phyloP scores from a whole-genome alignment of 1,140 invertebrate species.

The Nixonia krombeini region DNA sequence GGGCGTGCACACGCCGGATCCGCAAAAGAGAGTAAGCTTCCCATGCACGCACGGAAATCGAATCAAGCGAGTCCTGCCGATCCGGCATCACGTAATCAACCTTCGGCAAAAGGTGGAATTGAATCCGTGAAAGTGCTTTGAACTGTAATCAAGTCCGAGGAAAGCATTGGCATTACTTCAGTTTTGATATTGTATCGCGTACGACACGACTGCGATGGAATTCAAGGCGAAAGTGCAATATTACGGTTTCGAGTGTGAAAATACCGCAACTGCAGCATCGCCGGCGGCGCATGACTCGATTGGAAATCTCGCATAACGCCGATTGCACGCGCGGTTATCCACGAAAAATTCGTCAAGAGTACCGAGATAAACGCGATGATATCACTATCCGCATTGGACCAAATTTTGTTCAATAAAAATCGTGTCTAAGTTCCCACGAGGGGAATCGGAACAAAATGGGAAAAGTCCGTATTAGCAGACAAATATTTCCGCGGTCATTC shows the following conservation, averaged over 20 bases:
- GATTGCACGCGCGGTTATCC: no score
- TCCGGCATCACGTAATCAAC: slow-evolving; percentile 23
- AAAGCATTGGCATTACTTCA: not conserved
- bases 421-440: no score
- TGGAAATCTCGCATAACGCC: no score
- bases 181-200: not conserved
- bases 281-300: no score
- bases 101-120: slow-evolving; percentile 2
- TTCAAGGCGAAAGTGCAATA: slow-evolving; percentile 1
- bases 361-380: no score
- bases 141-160: not conserved
- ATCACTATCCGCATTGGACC: no score
- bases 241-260: not conserved
- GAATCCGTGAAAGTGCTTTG: not conserved
- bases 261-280: not conserved
- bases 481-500: no score
- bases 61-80: not conserved
- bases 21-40: not conserved
- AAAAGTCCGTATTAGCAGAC: no score
- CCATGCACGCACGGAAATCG: not conserved
- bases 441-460: no score
- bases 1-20: no score
- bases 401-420: no score
- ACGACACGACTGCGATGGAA: not conserved
- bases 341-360: no score